Evolutionary conservation across 2,888 invertebrate genomes (phyloP).

Genomic region (Rotaria magnacalcarata): DNA sequence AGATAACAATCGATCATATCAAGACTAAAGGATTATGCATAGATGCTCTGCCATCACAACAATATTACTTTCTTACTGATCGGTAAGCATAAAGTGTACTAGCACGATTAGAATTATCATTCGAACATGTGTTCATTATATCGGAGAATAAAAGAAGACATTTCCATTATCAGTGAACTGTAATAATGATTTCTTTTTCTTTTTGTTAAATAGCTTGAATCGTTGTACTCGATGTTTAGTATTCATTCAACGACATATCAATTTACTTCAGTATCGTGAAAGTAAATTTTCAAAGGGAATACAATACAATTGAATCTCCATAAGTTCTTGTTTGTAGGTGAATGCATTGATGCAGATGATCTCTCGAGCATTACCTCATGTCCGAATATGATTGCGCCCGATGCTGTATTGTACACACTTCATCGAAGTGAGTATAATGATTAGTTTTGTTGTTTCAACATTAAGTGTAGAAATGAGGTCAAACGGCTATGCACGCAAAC

Average conservation of each 20-base stretch:
- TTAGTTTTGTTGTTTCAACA: not conserved
- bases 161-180: too few species aligned
- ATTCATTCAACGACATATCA: conserved; percentile 24
- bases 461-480: not conserved
- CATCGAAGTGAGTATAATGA: conserved; percentile 19
- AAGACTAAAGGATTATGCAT: not conserved
- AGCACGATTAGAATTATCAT: not conserved
- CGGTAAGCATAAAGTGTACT: not conserved
- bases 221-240: conserved; percentile 33
- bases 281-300: not conserved
- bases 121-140: not conserved
- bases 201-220: not conserved
- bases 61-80: not conserved
- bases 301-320: not conserved
- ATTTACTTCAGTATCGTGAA: conserved; percentile 36
- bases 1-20: not conserved
- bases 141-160: too few species aligned
- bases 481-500: not conserved
- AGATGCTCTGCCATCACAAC: not conserved
- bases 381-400: conserved; percentile 6
- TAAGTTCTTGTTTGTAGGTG: not conserved
- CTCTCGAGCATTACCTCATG: not conserved
- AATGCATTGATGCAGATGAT: conserved; percentile 1
- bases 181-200: not conserved
- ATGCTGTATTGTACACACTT: conserved; percentile 6